Evolutionary conservation across 2,797 vertebrate species (phyloP), one percentile per base, ranked within the genome.

Genomic region (Helostoma temminkii): DNA sequence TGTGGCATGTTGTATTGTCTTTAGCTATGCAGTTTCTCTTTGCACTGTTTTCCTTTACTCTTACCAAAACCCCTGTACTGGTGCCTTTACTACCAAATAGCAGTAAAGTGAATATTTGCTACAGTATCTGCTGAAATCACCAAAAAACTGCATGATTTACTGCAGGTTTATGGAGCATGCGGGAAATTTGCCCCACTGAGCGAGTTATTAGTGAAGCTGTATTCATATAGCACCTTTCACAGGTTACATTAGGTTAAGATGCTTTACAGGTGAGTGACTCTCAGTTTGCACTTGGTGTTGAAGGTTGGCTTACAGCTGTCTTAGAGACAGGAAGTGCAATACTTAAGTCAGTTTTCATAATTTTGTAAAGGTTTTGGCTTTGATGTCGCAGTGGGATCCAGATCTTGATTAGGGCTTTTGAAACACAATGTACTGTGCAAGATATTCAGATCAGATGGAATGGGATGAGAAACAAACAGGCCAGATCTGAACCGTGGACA

Each of bases 391-490:
- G 24, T 19, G 39, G 30, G 72, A 73, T 62, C 47, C 54, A 32
- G 52, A 64, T 48, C 36, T 69, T 53, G 34, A 79, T 85, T 55
- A 59, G 58, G 37, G n/a, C n/a, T n/a, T 18, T 22, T 21, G 1
- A 6, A 68, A 58, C 48, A 46, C 69, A 67, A 21, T 21, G 18
- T 16, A 11, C 37, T 39, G 39, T 58, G 58, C 36, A 39, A 52
- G 45, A 21, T 68, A 80, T 80, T 82, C 60, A 71, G 61, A 83
- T n/a, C n/a, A n/a, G n/a, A n/a, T n/a, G n/a, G n/a, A n/a, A n/a
- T 67, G 71, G 80, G 49, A 77, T 26, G 76, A 62, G 56, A 69
- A 62, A 75, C 65, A 70, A 78, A 64, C 19, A 21, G 74, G 62
- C 32, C 64, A 34, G 36, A 78, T 75, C 53, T 56, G 72, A 71